Evolutionary conservation across 2,888 invertebrate genomes (phyloP), one percentile per base, ranked within the genome.

Genomic region (Trissonchulus sp.): DNA sequence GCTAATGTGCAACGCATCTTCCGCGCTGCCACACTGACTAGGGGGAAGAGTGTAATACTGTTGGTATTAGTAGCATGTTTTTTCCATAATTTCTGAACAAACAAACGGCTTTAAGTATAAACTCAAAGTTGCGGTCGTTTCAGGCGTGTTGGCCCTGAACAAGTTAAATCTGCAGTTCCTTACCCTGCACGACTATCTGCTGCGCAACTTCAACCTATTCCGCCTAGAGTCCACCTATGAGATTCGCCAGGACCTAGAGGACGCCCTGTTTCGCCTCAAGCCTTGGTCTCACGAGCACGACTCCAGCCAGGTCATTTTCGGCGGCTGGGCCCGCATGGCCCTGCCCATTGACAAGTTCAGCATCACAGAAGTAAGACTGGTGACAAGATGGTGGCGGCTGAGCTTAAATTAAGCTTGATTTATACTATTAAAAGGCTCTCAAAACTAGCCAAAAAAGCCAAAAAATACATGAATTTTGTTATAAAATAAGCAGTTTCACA

Each of bases 321-420:
- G 96, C 23, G 99, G 99, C 1, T 99, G 99, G 98, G 97, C 98
- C 0, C 89, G 98, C 78, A 99, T 99, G 98, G 98, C 98, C 0
- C 91, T 96, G 81, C 94, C 96, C 0, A 91, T 99, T 75, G 89
- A 91, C 8, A 90, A 91, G 77, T 98, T 99, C 86, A 92, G 92
- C 1, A 93, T 98, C 0, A 93, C 97, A 0, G 97, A 98, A 87
- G 95, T 96, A 8, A 91, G 93, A 0, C 31, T 63, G 35, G 37
- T 72, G 3, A 28, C 8, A 8, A 33, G 34, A n/a, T n/a, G n/a
- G n/a, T n/a, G n/a, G n/a, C n/a, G n/a, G n/a, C n/a, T n/a, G n/a
- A n/a, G n/a, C n/a, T n/a, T n/a, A n/a, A 35, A 3, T 71, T 23
- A 38, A 34, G 2, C 18, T 35, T 72, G 31, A 38, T 8, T 72